Base-by-base conservation (phyloP, 2,797 vertebrate species). In the Botia kubotai region DNA sequence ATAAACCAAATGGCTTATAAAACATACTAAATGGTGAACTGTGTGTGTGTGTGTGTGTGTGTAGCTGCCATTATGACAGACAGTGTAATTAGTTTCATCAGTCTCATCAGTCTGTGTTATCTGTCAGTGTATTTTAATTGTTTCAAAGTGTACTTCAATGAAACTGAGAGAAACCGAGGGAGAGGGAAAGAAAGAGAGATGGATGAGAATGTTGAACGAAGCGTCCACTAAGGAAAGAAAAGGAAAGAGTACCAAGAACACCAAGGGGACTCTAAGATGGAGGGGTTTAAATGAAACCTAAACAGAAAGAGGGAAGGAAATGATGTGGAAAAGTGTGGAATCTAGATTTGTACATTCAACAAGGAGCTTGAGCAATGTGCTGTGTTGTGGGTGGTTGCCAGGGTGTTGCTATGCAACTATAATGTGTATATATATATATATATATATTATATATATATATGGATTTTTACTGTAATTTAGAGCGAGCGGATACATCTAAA, bases 111-210 rank as follows among this genome's bases (percentile, higher is more conserved):
- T 62, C 58, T 16, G 23, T 62, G 23, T 62, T 62, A 29, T 26
- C 58, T 26, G 58, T 26, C 58, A 62, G 23, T 23, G 14, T 14
- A 62, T 23, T 62, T 62, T 62, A 23, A 62, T 62, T 33, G 33
- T 33, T 33, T 33, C 33, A 33, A 33, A 33, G 33, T 33, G 33
- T 33, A 33, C 33, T 33, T 33, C 33, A 33, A 33, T 33, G 33
- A 33, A 33, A 33, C 33, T 3, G 33, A 39, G 70, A 58, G 69
- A 68, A 57, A 19, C 21, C 5, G 23, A 29, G 57, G 21, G 21
- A 60, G 57, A 29, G 53, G 21, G 55, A 50, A 39, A 62, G 77
- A 70, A 48, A 78, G n/a, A 60, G 58, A 4, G 21, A 60, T 52
- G n/a, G 39, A 29, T 8, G 23, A 48, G 16, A 33, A 26, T 43